Conservation (phyloP, 37 sponge, comb jelly and placozoan species). For the Cladorhizidae sp. region DNA sequence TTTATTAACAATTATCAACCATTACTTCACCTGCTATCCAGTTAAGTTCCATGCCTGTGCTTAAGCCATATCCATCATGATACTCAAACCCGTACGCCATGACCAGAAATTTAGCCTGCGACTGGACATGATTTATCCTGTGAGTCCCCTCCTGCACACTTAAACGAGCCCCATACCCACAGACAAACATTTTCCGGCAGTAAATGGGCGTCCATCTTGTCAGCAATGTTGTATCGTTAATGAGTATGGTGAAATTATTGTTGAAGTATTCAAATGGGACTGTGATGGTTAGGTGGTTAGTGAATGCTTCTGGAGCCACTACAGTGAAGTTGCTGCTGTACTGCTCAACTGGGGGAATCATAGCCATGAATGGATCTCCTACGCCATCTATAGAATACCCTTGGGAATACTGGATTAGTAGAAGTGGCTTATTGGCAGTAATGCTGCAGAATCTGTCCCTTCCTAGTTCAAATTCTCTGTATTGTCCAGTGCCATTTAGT, state of each 20-base stretch:
- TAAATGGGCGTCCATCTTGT: constrained; percentile 22
- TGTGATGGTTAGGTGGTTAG: constrained; percentile 12
- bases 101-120: constrained; percentile 9
- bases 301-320: not conserved
- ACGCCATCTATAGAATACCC: constrained; percentile 28
- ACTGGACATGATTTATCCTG: constrained; percentile 7
- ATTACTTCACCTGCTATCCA: constrained; percentile 17
- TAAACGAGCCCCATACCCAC: constrained; percentile 26
- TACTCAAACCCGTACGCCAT: constrained; percentile 38
- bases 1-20: no score
- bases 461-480: constrained; percentile 6
- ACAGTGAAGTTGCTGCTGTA: constrained; percentile 25
- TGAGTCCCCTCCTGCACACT: constrained; percentile 10
- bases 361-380: constrained; percentile 57
- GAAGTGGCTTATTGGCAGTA: constrained; percentile 21
- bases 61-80: constrained; percentile 35
- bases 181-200: not conserved
- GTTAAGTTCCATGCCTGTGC: constrained; percentile 29
- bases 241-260: not conserved
- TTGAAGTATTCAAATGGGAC: constrained; percentile 10
- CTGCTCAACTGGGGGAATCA: constrained; percentile 43
- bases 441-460: constrained; percentile 27
- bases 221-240: not conserved
- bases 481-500: not conserved
- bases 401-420: constrained; percentile 41